Base-by-base conservation (phyloP, 1,140 invertebrate genomes). In the Bombus polaris region DNA sequence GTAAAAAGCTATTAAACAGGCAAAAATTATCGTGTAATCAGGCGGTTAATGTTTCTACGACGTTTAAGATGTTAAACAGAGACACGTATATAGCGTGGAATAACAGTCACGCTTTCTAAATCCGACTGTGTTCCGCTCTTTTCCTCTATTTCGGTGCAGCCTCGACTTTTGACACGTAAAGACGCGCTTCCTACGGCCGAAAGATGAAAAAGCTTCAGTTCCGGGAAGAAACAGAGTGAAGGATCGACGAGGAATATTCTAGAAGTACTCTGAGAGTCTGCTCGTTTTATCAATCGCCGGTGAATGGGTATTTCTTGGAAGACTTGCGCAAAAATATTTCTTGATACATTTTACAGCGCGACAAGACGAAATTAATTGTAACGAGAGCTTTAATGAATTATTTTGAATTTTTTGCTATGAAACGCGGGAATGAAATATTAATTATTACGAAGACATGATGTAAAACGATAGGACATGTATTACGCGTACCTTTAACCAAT, bases 51-150 rank as follows among this genome's bases (percentile, higher is more conserved):
- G 72, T 81, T 83, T 57, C 81, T 39, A 42, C 15, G 78, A 37
- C 32, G 62, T 42, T 57, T 59, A 83, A 76, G 70, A 81, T 42
- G n/a, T 70, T 81, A 28, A 39, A 76, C 28, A 75, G 25, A 22
- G 44, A 75, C 35, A 42, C 44, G 44, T 75, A 82, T 82, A 87
- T 47, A 78, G 28, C 28, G 59, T 79, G 62, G n/a, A 62, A 70
- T 35, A 84, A 75, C 81, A 83, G 92, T 92, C 88, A 92, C 92
- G 92, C 92, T 92, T 92, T 92, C 92, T 92, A 92, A 90, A 88
- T 83, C 75, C 72, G 68, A 75, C 73, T 71, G 68, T 81, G 57
- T 57, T 57, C 70, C 44, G 35, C 70, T 82, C 81, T 57, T 65
- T 70, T 77, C 68, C 59, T 78, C 66, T 70, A 66, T 87, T 85